Evolutionary conservation across 2,797 vertebrate species (phyloP).

Genomic region (Eospalax fontanierii): DNA sequence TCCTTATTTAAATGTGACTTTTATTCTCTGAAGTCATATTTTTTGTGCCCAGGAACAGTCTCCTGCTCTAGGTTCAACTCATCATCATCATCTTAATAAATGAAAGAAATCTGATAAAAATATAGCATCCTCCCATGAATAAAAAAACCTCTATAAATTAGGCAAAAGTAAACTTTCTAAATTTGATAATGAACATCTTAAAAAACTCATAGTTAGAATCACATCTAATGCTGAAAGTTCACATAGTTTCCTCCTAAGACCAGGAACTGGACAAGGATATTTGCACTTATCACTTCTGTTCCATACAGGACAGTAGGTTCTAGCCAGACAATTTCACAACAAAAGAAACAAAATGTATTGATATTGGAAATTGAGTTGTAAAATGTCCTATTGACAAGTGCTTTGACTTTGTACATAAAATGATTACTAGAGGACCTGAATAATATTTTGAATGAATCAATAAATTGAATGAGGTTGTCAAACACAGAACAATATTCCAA

Average conservation of each 20-base stretch:
- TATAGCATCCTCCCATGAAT: neutral
- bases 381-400: neutral
- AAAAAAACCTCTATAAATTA: neutral
- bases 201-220: neutral
- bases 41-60: neutral
- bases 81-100: neutral
- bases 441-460: neutral
- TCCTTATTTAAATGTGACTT: neutral
- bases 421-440: neutral
- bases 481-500: neutral
- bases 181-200: neutral
- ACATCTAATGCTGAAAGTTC: neutral
- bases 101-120: constrained; percentile 16
- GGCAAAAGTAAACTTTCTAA: neutral
- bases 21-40: neutral
- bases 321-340: neutral
- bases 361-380: neutral
- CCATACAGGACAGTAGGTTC: neutral
- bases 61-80: neutral
- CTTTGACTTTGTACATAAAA: neutral
- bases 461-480: neutral
- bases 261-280: neutral
- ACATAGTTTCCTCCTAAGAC: neutral
- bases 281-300: neutral
- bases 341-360: constrained; percentile 29